phyloP scores from a whole-genome alignment of 2,797 vertebrate species.

The Karalla daura region DNA sequence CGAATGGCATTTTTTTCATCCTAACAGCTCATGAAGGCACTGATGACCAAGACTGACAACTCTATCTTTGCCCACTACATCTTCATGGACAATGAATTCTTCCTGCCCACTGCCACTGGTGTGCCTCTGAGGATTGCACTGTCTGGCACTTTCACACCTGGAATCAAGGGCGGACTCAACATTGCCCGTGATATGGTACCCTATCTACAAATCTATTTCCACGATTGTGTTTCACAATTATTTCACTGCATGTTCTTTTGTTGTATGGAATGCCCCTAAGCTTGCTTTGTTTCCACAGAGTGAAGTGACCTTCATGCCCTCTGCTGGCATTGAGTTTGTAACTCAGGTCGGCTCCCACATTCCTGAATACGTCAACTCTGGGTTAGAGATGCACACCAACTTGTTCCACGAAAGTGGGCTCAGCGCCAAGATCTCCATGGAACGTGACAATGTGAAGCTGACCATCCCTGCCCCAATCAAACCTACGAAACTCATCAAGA shows the following conservation, averaged over 20 bases:
- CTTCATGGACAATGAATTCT: conserved; percentile 96
- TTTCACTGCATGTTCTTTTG: neutral
- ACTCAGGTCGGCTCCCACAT: conserved; percentile 88
- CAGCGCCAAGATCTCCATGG: conserved; percentile 83
- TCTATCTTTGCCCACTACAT: conserved; percentile 94
- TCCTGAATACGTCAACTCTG: conserved; percentile 88
- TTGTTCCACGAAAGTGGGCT: conserved; percentile 91
- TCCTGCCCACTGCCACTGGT: conserved; percentile 91
- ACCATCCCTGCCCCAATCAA: conserved; percentile 85
- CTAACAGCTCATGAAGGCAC: conserved; percentile 83
- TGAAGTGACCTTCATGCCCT: conserved; percentile 87
- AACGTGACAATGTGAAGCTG: conserved; percentile 84
- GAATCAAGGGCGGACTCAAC: conserved; percentile 86
- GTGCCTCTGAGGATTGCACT: conserved; percentile 90
- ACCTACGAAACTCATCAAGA: conserved; percentile 87
- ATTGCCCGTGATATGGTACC: conserved; percentile 80
- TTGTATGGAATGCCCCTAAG: neutral
- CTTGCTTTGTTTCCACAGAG: conserved; percentile 62
- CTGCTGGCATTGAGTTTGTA: conserved; percentile 89
- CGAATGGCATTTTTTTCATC: conserved; percentile 21
- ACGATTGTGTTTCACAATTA: neutral
- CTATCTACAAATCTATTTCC: neutral
- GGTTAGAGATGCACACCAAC: conserved; percentile 90
- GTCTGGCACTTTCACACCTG: conserved; percentile 90
- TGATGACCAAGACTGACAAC: conserved; percentile 84